Evolutionary conservation across 1,140 invertebrate genomes (phyloP), one percentile per base, ranked within the genome.

Genomic region (Helicoverpa armigera): DNA sequence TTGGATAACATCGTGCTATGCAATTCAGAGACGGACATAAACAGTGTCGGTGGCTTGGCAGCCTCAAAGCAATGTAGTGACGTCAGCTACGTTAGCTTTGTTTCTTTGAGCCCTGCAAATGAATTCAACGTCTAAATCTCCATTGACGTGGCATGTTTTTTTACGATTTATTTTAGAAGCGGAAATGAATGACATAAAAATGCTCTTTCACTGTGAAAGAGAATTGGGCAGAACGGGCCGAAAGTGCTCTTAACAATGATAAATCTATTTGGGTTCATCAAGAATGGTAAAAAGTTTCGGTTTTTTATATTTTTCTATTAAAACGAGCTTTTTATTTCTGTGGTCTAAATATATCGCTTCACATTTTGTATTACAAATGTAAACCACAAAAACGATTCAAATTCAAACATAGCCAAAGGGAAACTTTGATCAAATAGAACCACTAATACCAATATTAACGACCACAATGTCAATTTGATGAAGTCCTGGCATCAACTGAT

Each of bases 41-140:
- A 75, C 73, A 60, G 73, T 75, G 67, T 70, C n/a, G 54, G 56
- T 48, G 9, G 43, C 31, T 50, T 18, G 56, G 51, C n/a, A 56
- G n/a, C 48, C 29, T 78, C 51, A 78, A 78, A 69, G 63, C 61
- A 4, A 29, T 48, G 14, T n/a, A 31, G 56, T 67, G 60, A 56
- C 63, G 76, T 50, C 67, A 70, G 16, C 10, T 18, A 23, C 63
- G 63, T 58, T 54, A 70, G 31, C 43, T 79, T 79, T 79, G 77
- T 79, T 70, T 79, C 77, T 79, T 79, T 79, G 77, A 79, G 14
- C 31, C 65, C 31, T 53, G 77, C 67, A 79, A 79, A 79, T 79
- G 77, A 72, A 79, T 70, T 79, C 74, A 65, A 43, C 60, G 16
- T 72, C 77, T 56, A 79, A 79, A 53, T 72, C 61, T 70, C 65